Conservation (phyloP, 1,140 invertebrate genomes). For the Cardiocondyla obscurior region DNA sequence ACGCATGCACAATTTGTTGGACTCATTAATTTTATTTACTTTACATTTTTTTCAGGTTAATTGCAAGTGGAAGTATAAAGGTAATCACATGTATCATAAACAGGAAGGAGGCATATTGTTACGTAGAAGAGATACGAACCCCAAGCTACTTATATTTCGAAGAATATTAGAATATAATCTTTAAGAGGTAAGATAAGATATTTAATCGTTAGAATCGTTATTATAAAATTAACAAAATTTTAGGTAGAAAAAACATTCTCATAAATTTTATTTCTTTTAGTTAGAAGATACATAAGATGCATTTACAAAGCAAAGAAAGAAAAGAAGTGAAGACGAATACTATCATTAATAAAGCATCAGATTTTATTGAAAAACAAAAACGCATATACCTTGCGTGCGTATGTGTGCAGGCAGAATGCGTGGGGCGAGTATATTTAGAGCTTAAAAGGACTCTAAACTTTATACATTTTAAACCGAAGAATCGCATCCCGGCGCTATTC, state of each 20-base stretch:
- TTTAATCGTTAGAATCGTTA: not conserved
- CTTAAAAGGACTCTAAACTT: constrained; percentile 28
- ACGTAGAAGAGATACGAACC: not conserved
- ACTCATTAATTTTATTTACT: no score
- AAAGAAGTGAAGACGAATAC: not conserved
- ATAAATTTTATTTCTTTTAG: no score
- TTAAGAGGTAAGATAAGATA: not conserved
- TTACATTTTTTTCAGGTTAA: no score
- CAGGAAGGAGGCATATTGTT: no score
- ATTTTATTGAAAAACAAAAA: constrained; percentile 10
- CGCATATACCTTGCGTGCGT: not conserved
- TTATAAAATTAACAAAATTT: no score
- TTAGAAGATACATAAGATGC: not conserved
- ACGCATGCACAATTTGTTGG: no score
- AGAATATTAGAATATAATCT: not conserved
- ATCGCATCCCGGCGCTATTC: constrained; percentile 40
- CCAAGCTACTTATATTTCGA: not conserved
- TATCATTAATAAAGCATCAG: not conserved
- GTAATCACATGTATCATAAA: no score
- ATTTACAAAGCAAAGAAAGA: not conserved
- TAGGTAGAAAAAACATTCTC: no score
- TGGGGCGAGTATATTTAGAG: not conserved
- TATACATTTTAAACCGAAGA: no score
- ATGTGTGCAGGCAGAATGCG: not conserved
- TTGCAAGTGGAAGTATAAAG: no score